Percentiles rank a stretch among this genome's conserved stretches.
These are phyloP conservation scores for Scomber japonicus DNA, from an alignment of 2,113 vertebrate genomes.

Conservation along the genomic window DNA sequence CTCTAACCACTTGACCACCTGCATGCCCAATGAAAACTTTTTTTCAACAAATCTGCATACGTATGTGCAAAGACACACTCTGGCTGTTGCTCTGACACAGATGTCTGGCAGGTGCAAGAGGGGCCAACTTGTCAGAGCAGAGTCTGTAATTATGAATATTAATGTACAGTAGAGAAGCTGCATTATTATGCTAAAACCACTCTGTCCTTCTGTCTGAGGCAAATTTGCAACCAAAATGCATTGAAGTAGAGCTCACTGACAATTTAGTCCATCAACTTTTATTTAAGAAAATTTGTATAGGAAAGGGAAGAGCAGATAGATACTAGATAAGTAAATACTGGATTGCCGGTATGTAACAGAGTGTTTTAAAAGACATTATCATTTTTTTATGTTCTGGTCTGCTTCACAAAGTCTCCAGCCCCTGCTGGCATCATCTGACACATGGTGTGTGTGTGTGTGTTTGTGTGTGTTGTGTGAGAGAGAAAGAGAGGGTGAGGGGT, in stretches of 20 bases:
- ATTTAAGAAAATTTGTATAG: neutral
- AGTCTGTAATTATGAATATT: conserved; percentile 74
- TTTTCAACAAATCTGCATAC: neutral
- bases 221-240: conserved; percentile 32
- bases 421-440: conserved; percentile 60
- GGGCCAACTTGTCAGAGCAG: conserved; percentile 55
- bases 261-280: conserved; percentile 18
- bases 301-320: conserved; percentile 8
- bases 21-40: too few species aligned
- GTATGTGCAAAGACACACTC: conserved; percentile 21
- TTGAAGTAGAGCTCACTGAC: conserved; percentile 8
- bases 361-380: conserved; percentile 30
- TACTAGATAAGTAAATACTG: neutral
- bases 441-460: conserved; percentile 41
- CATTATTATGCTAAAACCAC: conserved; percentile 68
- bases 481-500: conserved; percentile 31
- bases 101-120: conserved; percentile 71
- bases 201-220: conserved; percentile 36
- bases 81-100: conserved; percentile 51
- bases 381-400: conserved; percentile 40
- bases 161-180: conserved; percentile 62
- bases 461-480: conserved; percentile 20
- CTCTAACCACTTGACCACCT: too few species aligned
- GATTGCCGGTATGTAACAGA: neutral
- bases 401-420: conserved; percentile 49